Evolutionary conservation across 2,797 vertebrate genomes (phyloP).

Genomic region (Hydrocynus forskahlii): DNA sequence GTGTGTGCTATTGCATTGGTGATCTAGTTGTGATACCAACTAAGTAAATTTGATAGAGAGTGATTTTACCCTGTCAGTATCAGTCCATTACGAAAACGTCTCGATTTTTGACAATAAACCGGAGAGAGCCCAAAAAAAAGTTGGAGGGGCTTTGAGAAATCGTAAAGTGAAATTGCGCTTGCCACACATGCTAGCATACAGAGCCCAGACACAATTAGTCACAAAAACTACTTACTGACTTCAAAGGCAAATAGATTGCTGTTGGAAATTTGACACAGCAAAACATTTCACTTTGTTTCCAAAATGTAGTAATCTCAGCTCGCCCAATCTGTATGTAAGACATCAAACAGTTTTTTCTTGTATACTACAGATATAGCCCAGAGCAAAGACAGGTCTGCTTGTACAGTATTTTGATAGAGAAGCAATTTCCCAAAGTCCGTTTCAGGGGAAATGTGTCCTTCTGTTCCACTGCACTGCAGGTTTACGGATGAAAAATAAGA

Average conservation of each 20-base stretch:
- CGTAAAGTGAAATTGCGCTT: constrained; percentile 37
- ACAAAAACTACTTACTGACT: constrained; percentile 70
- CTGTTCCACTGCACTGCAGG: constrained; percentile 36
- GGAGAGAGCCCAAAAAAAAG: constrained; percentile 37
- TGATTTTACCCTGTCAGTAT: background rate
- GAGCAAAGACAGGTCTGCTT: constrained; percentile 64
- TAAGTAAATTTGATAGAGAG: background rate
- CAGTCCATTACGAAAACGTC: background rate
- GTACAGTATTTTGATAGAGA: constrained; percentile 64
- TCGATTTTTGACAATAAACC: constrained; percentile 24
- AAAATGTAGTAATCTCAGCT: constrained; percentile 65
- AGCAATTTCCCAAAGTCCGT: constrained; percentile 54
- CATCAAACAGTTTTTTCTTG: constrained; percentile 65
- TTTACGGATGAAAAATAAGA: constrained; percentile 50
- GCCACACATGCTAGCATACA: background rate
- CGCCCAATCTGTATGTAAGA: constrained; percentile 56
- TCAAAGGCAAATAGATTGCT: constrained; percentile 72
- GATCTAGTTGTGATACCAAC: background rate
- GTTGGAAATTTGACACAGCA: constrained; percentile 62
- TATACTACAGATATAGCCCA: constrained; percentile 54
- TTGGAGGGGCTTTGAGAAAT: constrained; percentile 37
- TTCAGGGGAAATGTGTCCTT: constrained; percentile 54
- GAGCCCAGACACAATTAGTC: constrained; percentile 56
- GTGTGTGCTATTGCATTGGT: background rate
- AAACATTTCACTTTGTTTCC: constrained; percentile 62